Base-by-base conservation (phyloP, 2,797 vertebrate genomes). In the Basileuterus tristriatus region DNA sequence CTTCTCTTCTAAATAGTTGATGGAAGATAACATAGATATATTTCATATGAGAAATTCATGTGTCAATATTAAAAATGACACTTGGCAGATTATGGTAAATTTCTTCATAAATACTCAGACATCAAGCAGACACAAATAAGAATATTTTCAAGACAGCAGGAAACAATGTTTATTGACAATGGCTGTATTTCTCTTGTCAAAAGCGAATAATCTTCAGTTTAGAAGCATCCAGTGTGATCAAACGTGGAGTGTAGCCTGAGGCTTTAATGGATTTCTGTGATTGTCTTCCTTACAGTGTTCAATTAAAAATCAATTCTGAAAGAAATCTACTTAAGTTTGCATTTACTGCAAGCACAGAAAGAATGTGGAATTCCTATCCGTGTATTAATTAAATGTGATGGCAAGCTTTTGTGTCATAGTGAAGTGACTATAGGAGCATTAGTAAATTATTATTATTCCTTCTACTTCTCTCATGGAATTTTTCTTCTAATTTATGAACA, bases 391-490 rank as follows among this genome's bases (percentile, higher is more conserved):
- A 89, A 92, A 62, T 52, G 4, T 26, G n/a, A 71, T 24, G 6
- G 8, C 15, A 86, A 71, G 1, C 1, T 70, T 78, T 62, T 68
- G 8, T 53, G 22, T 82, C 29, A 39, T 11, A 53, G 1, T 72
- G 44, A 90, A 69, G 11, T 41, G 18, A 70, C 29, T 56, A 9
- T 14, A 84, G 21, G 12, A 81, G 3, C 12, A 62, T 63, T n/a
- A 76, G 5, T n/a, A 36, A 79, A 62, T 55, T 55, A 69, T 68
- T 82, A 41, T 64, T 49, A 50, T 55, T 83, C 4, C 4, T 88
- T 64, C 29, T 72, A 44, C 15, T 52, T 3, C 1, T 77, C 0
- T 37, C 53, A 39, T 0, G 1, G 8, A 21, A n/a, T 62, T 53
- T 89, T 88, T 87, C 59, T 86, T 21, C 9, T 69, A 39, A 69